phyloP scores from a whole-genome alignment of 2,888 invertebrate species.

The Ochropleura leucogaster region DNA sequence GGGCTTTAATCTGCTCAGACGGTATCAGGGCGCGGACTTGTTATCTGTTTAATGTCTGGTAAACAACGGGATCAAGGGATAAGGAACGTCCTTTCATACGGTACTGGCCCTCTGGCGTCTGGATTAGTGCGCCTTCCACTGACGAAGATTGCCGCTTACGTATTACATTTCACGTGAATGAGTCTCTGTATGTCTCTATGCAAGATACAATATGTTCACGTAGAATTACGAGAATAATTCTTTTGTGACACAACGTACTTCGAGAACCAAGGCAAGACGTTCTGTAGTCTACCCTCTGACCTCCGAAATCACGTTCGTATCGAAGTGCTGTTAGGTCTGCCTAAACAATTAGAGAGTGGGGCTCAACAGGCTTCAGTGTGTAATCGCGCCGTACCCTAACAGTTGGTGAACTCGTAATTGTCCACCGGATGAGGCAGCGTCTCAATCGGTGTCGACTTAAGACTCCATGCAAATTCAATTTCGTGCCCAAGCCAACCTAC shows the following conservation, averaged over 20 bases:
- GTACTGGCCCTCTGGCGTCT: slow-evolving; percentile 86
- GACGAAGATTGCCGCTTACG: slow-evolving; percentile 84
- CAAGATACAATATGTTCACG: slow-evolving; percentile 35
- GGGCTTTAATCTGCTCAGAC: slow-evolving; percentile 88
- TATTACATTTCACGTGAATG: slow-evolving; percentile 74
- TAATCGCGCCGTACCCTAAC: slow-evolving; percentile 79
- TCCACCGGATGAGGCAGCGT: slow-evolving; percentile 81
- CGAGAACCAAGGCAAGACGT: slow-evolving; percentile 33
- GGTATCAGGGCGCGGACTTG: slow-evolving; percentile 90
- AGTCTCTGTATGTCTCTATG: slow-evolving; percentile 54
- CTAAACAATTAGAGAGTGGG: slow-evolving; percentile 69
- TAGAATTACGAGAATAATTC: slow-evolving; percentile 36
- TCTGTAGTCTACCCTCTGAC: slow-evolving; percentile 37
- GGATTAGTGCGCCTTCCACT: slow-evolving; percentile 85
- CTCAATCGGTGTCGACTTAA: slow-evolving; percentile 88
- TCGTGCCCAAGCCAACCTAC: slow-evolving; percentile 88
- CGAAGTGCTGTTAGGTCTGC: slow-evolving; percentile 65
- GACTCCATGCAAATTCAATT: slow-evolving; percentile 91
- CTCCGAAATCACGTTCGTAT: slow-evolving; percentile 61
- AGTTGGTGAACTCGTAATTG: slow-evolving; percentile 84
- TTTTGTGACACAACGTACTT: slow-evolving; percentile 18
- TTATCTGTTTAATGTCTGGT: slow-evolving; percentile 91
- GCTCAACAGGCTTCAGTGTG: slow-evolving; percentile 77
- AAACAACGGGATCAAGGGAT: slow-evolving; percentile 91
- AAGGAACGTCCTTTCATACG: slow-evolving; percentile 89